Base-by-base conservation (phyloP, 1,140 invertebrate genomes). In the Daktulosphaira vitifoliae region DNA sequence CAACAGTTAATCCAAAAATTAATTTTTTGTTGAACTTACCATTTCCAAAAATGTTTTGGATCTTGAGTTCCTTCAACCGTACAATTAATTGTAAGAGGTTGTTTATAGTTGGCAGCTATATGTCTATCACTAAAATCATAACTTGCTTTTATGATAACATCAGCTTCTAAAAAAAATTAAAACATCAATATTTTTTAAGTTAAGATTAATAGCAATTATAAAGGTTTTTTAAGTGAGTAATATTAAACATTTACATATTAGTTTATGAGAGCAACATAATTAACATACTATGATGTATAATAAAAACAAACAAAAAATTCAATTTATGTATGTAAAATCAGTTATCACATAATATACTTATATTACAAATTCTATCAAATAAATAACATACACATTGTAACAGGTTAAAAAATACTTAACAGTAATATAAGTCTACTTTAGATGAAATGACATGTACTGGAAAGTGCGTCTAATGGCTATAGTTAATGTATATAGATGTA, bases 341-440 rank as follows among this genome's bases (percentile, higher is more conserved):
- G n/a, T 22, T 33, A 33, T 46, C n/a, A 62, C 18, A 62, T 26
- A 44, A 11, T 42, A 56, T 42, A 25, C 9, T 18, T 42, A 56
- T 46, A 62, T n/a, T 48, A 25, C 42, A 62, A 62, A 62, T 29
- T 62, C 42, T 48, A 62, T 59, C 15, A 16, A 33, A 4, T 26
- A 59, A 22, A 62, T 46, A 29, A 39, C 20, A 46, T 48, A 13
- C 42, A 62, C 44, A 62, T 11, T 44, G 23, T 62, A 62, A 62
- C 46, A 25, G 42, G 42, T 62, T 62, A 62, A 52, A 33, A 33
- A 33, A 48, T 62, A 46, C 56, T 23, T 48, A 62, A 62, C 56
- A 62, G 25, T 46, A 62, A 62, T 51, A 20, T 49, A 56, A 50
- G 46, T 66, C 50, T 48, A 54, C 65, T 66, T 38, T 50, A 66